Base-by-base conservation (phyloP, 2,888 invertebrate genomes). In the Stenodema calcarata region DNA sequence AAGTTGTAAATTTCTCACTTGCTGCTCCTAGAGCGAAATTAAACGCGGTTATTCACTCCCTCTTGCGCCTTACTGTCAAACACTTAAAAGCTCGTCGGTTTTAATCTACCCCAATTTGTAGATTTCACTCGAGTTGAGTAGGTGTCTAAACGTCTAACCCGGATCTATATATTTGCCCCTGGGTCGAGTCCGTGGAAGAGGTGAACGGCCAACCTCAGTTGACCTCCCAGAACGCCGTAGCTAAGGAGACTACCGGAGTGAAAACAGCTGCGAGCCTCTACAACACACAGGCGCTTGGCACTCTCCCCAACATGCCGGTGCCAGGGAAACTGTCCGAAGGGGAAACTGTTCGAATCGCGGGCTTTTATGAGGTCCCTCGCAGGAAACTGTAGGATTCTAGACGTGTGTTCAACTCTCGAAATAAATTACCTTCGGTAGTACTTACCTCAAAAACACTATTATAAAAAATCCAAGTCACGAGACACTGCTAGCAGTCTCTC, bases 191-290 rank as follows among this genome's bases (percentile, higher is more conserved):
- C 78, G 78, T 78, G 78, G 44, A 78, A 44, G 78, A 78, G 78
- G 78, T 78, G 78, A 78, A 78, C 44, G 78, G 78, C 78, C 78
- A 78, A 78, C 78, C 78, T 78, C 78, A 78, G 78, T 78, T 78
- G 78, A 78, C 78, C 78, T 44, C 78, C 78, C 78, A 78, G 78
- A 78, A 78, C 78, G 78, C 78, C 35, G 78, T 78, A 78, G 78
- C 78, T 44, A 78, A 78, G 78, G 78, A 44, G 78, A 78, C 78
- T 78, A 78, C 78, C 41, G 41, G 27, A 78, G 78, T 78, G 78
- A 78, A 78, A 78, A 78, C 78, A 78, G 78, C 78, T 78, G 78
- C 78, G 62, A 62, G 62, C 62, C 62, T 62, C 62, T 18, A n/a
- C 18, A 12, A 47, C 11, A 14, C 27, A 16, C 75, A 69, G n/a